Conservation (phyloP, 2,888 invertebrate species). For the Odontocolon sp. region DNA sequence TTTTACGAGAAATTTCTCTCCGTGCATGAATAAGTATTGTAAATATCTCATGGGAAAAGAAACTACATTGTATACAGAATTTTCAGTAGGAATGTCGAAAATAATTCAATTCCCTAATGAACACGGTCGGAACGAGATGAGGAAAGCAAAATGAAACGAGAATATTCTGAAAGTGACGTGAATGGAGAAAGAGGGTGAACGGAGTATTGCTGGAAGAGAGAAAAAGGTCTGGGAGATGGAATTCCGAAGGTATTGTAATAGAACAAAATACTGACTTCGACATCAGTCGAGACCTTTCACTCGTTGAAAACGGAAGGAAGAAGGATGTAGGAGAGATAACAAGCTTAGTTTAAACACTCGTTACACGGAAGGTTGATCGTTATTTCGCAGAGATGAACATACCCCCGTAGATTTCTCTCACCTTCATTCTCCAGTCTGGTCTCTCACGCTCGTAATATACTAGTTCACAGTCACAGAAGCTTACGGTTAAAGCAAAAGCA, state of each 20-base stretch:
- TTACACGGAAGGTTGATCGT: slow-evolving; percentile 69
- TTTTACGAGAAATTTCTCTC: too few species aligned
- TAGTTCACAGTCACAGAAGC: slow-evolving; percentile 5
- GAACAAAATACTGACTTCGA: slow-evolving; percentile 20
- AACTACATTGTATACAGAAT: slow-evolving; percentile 25
- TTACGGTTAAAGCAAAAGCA: slow-evolving; percentile 41
- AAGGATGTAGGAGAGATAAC: slow-evolving; percentile 61
- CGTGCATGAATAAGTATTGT: neutral
- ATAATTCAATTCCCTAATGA: slow-evolving; percentile 24
- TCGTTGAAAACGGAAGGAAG: neutral
- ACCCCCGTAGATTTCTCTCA: slow-evolving; percentile 57
- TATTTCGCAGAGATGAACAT: slow-evolving; percentile 58
- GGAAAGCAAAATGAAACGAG: slow-evolving; percentile 11
- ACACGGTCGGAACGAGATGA: slow-evolving; percentile 20
- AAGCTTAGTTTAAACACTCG: slow-evolving; percentile 74
- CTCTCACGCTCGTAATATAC: neutral
- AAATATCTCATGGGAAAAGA: slow-evolving; percentile 2
- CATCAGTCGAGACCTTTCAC: neutral
- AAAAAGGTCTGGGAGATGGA: slow-evolving; percentile 25
- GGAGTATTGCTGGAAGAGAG: neutral
- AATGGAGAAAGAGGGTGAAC: neutral
- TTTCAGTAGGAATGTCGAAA: slow-evolving; percentile 30
- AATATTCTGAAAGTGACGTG: slow-evolving; percentile 4
- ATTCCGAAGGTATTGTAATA: slow-evolving; percentile 32
- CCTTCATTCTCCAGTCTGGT: slow-evolving; percentile 20